These are phyloP conservation scores for Lasioglossum leucozonium DNA, from an alignment of 2,888 invertebrate genomes.

Conservation along the genomic window DNA sequence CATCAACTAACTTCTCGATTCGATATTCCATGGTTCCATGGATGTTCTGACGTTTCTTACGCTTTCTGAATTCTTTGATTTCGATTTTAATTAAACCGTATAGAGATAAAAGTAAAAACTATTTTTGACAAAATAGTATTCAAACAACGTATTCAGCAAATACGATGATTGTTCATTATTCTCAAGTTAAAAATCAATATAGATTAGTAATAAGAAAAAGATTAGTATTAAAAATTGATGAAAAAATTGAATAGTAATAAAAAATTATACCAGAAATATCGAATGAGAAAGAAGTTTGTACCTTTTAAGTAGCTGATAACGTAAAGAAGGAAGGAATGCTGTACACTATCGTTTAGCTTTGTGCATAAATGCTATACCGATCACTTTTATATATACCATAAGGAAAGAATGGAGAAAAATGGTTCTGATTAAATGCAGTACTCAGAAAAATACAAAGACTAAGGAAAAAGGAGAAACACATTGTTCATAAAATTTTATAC, in stretches of 20 bases:
- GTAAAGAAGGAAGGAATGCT: constrained; percentile 58
- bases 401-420: constrained; percentile 35
- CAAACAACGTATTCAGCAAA: too few relatives aligned
- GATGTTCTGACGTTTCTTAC: background rate
- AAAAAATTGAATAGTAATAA: constrained; percentile 5
- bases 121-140: constrained; percentile 27
- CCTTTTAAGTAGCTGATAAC: constrained; percentile 33
- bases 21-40: constrained; percentile 51
- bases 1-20: constrained; percentile 59
- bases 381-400: constrained; percentile 61
- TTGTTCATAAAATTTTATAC: constrained; percentile 48
- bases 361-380: constrained; percentile 53
- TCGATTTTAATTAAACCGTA: background rate
- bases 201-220: constrained; percentile 5
- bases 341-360: constrained; percentile 67
- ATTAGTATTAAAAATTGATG: too few relatives aligned
- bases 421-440: constrained; percentile 39
- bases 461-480: constrained; percentile 20
- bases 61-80: constrained; percentile 6
- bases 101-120: constrained; percentile 1
- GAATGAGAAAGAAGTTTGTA: constrained; percentile 61
- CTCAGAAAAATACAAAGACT: constrained; percentile 32
- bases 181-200: background rate
- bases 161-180: constrained; percentile 9
- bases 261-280: constrained; percentile 51